Conservation (phyloP, 2,888 invertebrate genomes). For the Cephus spinipes region DNA sequence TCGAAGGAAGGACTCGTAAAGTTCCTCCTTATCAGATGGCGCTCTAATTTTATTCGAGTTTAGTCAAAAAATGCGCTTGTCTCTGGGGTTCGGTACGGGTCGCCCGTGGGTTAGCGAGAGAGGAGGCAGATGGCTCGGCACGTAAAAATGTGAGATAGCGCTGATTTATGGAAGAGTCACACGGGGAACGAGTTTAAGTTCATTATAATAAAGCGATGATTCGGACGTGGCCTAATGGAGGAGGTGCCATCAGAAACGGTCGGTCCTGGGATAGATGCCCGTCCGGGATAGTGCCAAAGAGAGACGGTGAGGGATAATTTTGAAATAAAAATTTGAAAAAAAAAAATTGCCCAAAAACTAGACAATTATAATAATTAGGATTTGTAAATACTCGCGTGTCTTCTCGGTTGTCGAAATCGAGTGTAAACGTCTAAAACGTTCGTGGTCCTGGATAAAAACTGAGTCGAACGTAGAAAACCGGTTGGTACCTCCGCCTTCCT, state of each 20-base stretch:
- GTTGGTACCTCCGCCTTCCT: conserved; percentile 9
- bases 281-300: neutral
- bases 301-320: neutral
- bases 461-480: conserved; percentile 11
- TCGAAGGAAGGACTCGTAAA: conserved; percentile 20
- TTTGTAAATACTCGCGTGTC: neutral
- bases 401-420: neutral
- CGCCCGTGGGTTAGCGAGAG: neutral
- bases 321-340: neutral
- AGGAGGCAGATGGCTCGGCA: conserved; percentile 47
- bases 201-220: conserved; percentile 10
- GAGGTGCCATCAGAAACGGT: neutral
- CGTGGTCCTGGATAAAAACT: neutral
- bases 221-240: conserved; percentile 6
- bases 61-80: conserved; percentile 36
- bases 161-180: conserved; percentile 56
- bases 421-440: neutral
- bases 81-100: neutral
- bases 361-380: neutral
- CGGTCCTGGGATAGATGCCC: neutral
- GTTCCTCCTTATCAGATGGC: conserved; percentile 38
- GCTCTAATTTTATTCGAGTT: conserved; percentile 57
- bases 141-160: conserved; percentile 45
- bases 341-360: neutral
- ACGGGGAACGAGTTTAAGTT: conserved; percentile 34